These are phyloP conservation scores for Emys orbicularis DNA, from an alignment of 2,797 vertebrate species.

Conservation along the genomic window DNA sequence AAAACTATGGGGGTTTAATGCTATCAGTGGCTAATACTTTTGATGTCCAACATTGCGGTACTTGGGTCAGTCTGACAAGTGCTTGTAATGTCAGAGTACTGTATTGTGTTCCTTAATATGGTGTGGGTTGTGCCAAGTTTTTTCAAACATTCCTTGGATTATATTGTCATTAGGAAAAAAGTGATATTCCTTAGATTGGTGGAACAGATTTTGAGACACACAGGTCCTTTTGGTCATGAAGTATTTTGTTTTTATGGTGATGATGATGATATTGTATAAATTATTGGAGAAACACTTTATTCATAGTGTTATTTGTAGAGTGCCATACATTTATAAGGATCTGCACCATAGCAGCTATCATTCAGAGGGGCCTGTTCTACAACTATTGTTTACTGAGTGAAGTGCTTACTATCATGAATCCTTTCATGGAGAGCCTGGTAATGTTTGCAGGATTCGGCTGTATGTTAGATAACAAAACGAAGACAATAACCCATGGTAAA, in stretches of 20 bases:
- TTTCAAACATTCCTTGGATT: background rate
- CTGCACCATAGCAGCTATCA: background rate
- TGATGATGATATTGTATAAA: background rate
- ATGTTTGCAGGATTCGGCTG: background rate
- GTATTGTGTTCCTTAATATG: background rate
- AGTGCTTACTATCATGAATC: background rate
- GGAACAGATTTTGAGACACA: background rate
- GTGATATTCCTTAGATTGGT: background rate
- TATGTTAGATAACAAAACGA: conserved; percentile 51
- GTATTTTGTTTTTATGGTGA: background rate
- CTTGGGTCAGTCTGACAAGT: background rate
- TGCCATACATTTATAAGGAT: background rate
- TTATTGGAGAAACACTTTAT: background rate
- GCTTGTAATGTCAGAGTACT: background rate
- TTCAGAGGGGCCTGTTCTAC: background rate
- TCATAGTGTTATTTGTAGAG: background rate
- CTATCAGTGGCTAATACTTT: background rate
- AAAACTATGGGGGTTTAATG: background rate
- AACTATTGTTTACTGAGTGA: background rate
- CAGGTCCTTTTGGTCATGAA: background rate
- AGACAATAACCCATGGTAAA: background rate
- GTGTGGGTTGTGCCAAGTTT: background rate
- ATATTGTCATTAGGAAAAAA: background rate
- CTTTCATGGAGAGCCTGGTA: background rate
- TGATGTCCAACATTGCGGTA: background rate